Base-by-base conservation (phyloP, 2,113 vertebrate species). In the Gyps fulvus region DNA sequence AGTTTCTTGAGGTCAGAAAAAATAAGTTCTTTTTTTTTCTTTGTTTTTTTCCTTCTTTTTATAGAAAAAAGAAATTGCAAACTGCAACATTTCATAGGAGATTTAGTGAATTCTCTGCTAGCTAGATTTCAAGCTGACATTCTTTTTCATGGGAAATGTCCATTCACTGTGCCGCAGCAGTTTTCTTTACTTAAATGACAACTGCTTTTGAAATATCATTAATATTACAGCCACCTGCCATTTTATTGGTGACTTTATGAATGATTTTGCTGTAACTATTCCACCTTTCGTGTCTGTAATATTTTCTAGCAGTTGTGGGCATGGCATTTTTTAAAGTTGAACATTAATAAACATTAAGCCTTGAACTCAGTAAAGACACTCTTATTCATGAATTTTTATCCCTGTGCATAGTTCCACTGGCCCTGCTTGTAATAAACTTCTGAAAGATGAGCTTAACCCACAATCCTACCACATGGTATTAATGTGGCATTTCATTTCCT, bases 11-110 rank as follows among this genome's bases (percentile, higher is more conserved):
- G 27, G 32, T 89, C 29, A 83, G 40, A 40, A 79, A 86, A 91
- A 73, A 36, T 7, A 0, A 16, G 6, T 2, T 14, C 0, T 42
- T 47, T 47, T 10, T 26, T 26, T 59, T 11, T 5, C 2, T 21
- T 20, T 31, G 15, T 1, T 34, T 12, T 7, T 5, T 3, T 5
- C 2, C 14, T 47, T 80, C 17, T 54, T 90, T 94, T 67, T 47
- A 23, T 43, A 69, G 38, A 76, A 59, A 55, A 63, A 79, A 82
- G 17, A 88, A 88, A 69, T 74, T 70, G 26, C 20, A 95, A 86
- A n/a, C 34, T 7, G 57, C 65, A 78, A 27, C 16, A 57, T 62
- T 67, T 87, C 42, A 6, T 20, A 65, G n/a, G 67, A 59, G 36
- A 65, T 71, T 57, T 43, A 63, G 10, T 62, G 66, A 73, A 49